Evolutionary conservation across 2,888 invertebrate genomes (phyloP).

Genomic region (Drosophila imparisetae): DNA sequence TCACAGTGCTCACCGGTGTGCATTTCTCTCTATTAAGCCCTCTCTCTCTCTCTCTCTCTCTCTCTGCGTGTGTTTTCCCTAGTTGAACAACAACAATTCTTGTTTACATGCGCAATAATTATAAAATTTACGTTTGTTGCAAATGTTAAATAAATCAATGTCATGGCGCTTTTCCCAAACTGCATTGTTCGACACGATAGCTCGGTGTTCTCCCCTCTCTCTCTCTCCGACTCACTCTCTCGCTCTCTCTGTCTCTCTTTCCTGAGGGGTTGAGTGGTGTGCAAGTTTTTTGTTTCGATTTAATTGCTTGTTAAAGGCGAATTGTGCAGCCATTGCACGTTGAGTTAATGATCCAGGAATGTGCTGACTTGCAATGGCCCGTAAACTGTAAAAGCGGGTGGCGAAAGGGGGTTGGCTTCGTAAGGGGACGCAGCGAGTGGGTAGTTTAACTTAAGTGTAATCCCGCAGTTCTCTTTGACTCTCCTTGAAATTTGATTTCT

Average conservation of each 20-base stretch:
- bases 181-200: slow-evolving; percentile 52
- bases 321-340: slow-evolving; percentile 74
- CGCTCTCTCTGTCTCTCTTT: background rate
- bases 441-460: slow-evolving; percentile 4
- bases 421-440: background rate
- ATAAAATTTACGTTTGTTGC: slow-evolving; percentile 78
- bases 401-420: background rate
- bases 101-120: slow-evolving; percentile 80
- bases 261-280: slow-evolving; percentile 36
- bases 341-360: slow-evolving; percentile 77
- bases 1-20: background rate
- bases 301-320: slow-evolving; percentile 80
- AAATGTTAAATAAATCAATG: slow-evolving; percentile 80
- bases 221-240: slow-evolving; percentile 1
- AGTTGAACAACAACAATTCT: slow-evolving; percentile 34
- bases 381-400: slow-evolving; percentile 29
- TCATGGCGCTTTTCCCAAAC: slow-evolving; percentile 58
- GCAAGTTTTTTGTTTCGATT: slow-evolving; percentile 73
- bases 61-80: background rate
- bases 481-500: slow-evolving; percentile 42
- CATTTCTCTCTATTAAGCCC: background rate
- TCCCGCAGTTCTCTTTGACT: slow-evolving; percentile 18
- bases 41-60: background rate
- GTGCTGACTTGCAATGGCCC: slow-evolving; percentile 71
- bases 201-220: background rate